Conservation (phyloP, 92 coral and sea anemone genomes). For the Nematostella vectensis region DNA sequence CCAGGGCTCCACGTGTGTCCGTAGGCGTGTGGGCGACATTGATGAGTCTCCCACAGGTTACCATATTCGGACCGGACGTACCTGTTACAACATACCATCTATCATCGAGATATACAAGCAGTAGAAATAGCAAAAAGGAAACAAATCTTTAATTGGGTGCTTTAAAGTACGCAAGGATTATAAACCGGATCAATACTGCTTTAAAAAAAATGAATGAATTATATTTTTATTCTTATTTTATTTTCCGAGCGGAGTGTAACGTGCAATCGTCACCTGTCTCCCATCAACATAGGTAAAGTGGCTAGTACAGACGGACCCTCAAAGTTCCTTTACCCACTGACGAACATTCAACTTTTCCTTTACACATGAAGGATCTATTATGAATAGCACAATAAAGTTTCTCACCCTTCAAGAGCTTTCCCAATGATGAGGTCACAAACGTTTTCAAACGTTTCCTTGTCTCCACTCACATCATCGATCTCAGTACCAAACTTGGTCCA, state of each 20-base stretch:
- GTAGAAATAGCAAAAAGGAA: not conserved
- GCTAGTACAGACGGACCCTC: too few relatives aligned
- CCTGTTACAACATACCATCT: conserved; percentile 6
- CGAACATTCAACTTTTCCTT: too few relatives aligned
- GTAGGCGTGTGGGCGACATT: conserved; percentile 63
- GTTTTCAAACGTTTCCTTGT: conserved; percentile 22
- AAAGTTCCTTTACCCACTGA: too few relatives aligned
- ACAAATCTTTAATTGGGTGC: too few relatives aligned
- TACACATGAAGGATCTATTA: not conserved
- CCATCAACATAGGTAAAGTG: too few relatives aligned
- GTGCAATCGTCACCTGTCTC: too few relatives aligned
- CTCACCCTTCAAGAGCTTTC: conserved; percentile 57
- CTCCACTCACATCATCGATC: conserved; percentile 28
- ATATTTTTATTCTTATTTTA: too few relatives aligned
- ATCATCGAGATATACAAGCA: not conserved
- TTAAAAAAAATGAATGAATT: too few relatives aligned
- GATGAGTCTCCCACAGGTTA: conserved; percentile 59
- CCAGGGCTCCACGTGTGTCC: conserved; percentile 63
- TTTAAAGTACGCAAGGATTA: too few relatives aligned
- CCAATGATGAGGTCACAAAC: conserved; percentile 51
- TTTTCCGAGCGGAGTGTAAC: too few relatives aligned
- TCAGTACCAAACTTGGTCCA: conserved; percentile 60
- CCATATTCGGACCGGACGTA: conserved; percentile 50
- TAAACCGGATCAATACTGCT: too few relatives aligned
- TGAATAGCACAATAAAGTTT: conserved; percentile 19